These are phyloP conservation scores for Gallinago solitaria DNA, from an alignment of 2,797 vertebrate genomes.

Conservation along the genomic window DNA sequence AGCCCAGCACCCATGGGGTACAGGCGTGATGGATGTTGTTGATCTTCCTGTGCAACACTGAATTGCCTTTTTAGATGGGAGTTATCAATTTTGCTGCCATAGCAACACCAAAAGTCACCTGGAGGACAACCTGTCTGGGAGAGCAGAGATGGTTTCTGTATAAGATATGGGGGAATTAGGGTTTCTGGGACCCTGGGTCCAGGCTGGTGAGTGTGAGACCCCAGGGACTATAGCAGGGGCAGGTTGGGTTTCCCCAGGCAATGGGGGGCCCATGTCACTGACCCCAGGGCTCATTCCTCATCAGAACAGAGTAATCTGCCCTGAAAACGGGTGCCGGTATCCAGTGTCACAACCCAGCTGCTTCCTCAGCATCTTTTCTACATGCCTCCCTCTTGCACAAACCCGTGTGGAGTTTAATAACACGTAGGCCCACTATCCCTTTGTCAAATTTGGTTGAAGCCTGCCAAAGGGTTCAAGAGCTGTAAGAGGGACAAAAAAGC, in stretches of 20 bases:
- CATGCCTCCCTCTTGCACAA: not conserved
- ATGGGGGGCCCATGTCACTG: not conserved
- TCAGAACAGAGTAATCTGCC: not conserved
- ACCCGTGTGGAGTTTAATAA: not conserved
- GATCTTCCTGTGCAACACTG: not conserved
- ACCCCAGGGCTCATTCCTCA: not conserved
- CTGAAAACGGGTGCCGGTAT: not conserved
- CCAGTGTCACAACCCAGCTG: not conserved
- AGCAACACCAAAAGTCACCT: conserved; percentile 46
- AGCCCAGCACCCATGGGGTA: not conserved
- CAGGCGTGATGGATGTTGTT: not conserved
- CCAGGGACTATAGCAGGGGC: not conserved
- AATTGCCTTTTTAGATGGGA: conserved; percentile 20
- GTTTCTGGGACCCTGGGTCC: not conserved
- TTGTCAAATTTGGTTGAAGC: not conserved
- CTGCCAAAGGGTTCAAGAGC: not conserved
- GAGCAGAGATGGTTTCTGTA: not conserved
- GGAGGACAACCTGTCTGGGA: conserved; percentile 1
- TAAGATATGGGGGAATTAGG: not conserved
- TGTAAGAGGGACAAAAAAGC: not conserved
- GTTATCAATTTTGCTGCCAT: conserved; percentile 52
- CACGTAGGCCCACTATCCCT: not conserved
- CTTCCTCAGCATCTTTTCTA: not conserved
- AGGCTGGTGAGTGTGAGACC: not conserved
- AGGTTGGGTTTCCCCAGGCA: not conserved